Percentiles rank a stretch among this genome's conserved stretches.
Conservation (phyloP, 2,797 vertebrate species). For the Chloroceryle amazona region DNA sequence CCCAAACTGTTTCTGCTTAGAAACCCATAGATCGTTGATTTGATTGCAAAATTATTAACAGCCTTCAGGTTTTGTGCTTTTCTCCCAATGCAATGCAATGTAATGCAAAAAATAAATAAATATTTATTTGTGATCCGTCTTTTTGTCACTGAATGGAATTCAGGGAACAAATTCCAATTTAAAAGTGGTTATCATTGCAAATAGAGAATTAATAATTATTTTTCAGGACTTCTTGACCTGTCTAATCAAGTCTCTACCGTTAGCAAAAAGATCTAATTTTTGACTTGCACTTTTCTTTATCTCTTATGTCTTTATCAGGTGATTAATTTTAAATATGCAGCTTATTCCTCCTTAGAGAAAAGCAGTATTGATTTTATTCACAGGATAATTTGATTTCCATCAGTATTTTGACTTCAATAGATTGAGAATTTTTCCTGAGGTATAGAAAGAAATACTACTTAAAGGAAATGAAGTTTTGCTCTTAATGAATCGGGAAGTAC, state of each 20-base stretch:
- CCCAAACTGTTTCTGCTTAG: constrained; percentile 23
- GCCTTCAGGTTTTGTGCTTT: constrained; percentile 3
- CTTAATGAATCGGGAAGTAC: neutral
- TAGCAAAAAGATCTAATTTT: neutral
- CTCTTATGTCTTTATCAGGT: constrained; percentile 1
- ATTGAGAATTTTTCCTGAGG: neutral
- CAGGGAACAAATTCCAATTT: constrained; percentile 25
- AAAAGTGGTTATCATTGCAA: neutral
- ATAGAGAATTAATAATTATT: constrained; percentile 13
- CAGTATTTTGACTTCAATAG: neutral
- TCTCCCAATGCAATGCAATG: neutral
- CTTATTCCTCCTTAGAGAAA: neutral
- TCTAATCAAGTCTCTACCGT: neutral
- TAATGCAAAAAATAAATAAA: neutral
- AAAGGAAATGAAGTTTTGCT: neutral
- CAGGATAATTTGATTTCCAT: constrained; percentile 35
- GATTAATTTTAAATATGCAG: constrained; percentile 15
- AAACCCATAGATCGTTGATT: neutral
- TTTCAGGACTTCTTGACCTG: neutral
- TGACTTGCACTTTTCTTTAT: neutral
- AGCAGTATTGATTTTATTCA: constrained; percentile 22
- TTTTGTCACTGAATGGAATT: constrained; percentile 23
- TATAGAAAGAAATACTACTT: neutral
- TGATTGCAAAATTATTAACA: constrained; percentile 24
- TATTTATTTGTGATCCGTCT: constrained; percentile 3